Percentiles rank a stretch among this genome's conserved stretches.
These are phyloP conservation scores for Brachyalestes nurse DNA, from an alignment of 2,797 vertebrate species.

Conservation along the genomic window DNA sequence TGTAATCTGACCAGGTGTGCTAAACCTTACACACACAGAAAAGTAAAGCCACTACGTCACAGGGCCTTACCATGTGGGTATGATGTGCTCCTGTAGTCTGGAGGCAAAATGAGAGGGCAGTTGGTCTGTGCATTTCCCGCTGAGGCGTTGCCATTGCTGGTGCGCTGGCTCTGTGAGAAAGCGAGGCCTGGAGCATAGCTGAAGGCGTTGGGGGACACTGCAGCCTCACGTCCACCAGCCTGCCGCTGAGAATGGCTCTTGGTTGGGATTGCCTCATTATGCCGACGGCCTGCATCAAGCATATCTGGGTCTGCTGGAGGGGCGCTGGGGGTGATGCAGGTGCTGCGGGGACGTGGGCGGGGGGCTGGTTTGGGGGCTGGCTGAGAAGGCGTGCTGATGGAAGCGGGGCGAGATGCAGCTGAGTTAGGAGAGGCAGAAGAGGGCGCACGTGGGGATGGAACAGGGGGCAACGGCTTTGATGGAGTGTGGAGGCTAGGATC, in stretches of 20 bases:
- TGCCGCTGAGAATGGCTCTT: conserved; percentile 88
- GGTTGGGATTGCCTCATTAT: conserved; percentile 75
- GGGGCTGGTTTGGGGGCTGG: conserved; percentile 54
- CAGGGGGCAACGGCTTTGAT: conserved; percentile 43
- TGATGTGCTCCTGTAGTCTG: conserved; percentile 81
- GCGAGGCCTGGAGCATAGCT: conserved; percentile 84
- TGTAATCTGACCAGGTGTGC: background rate
- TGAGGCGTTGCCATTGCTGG: conserved; percentile 50
- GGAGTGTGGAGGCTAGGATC: conserved; percentile 77
- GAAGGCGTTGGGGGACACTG: conserved; percentile 70
- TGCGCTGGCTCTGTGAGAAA: conserved; percentile 66
- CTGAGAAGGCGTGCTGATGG: conserved; percentile 68
- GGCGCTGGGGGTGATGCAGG: conserved; percentile 79
- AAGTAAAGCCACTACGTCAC: background rate
- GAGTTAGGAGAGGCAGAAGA: background rate
- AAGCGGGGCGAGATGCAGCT: conserved; percentile 40
- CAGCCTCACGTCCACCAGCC: conserved; percentile 35
- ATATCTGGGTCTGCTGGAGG: conserved; percentile 79
- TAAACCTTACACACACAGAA: background rate
- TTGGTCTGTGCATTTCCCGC: conserved; percentile 70
- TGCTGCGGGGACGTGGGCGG: conserved; percentile 65
- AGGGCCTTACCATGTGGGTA: conserved; percentile 86
- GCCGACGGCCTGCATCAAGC: conserved; percentile 57
- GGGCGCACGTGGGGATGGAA: background rate
- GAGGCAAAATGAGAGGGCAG: conserved; percentile 80